Evolutionary conservation across 2,888 invertebrate species (phyloP).

Genomic region (Catocala nupta): DNA sequence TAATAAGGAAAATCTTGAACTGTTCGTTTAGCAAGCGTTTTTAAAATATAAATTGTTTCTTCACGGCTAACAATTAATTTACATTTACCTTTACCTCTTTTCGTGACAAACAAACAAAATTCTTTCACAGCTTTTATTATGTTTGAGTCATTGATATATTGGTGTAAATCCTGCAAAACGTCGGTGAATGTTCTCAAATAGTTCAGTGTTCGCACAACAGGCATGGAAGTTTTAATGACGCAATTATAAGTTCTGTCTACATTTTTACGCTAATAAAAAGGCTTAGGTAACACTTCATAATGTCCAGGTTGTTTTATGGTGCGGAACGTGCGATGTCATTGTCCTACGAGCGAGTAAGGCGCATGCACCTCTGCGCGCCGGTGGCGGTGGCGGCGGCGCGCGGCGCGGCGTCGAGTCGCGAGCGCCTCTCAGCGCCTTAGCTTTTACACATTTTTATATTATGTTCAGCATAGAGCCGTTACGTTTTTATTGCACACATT

Average conservation of each 20-base stretch:
- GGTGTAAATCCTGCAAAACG: conserved; percentile 35
- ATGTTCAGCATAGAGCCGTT: conserved; percentile 44
- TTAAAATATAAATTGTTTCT: conserved; percentile 57
- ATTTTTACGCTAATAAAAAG: conserved; percentile 72
- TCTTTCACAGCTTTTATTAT: conserved; percentile 49
- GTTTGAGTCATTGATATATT: conserved; percentile 47
- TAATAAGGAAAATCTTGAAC: conserved; percentile 54
- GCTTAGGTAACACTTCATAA: conserved; percentile 71
- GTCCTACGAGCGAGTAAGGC: conserved; percentile 77
- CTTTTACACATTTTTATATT: conserved; percentile 46
- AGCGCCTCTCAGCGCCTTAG: conserved; percentile 39
- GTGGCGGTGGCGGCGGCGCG: no score
- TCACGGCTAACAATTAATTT: conserved; percentile 42
- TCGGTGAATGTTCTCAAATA: conserved; percentile 53
- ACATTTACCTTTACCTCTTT: conserved; percentile 67
- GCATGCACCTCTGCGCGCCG: conserved; percentile 59
- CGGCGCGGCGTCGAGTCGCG: conserved; percentile 39
- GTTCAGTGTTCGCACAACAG: conserved; percentile 67
- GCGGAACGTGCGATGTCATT: conserved; percentile 86
- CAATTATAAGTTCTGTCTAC: conserved; percentile 71
- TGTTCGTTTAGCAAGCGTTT: conserved; percentile 41
- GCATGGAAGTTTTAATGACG: conserved; percentile 67
- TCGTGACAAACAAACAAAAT: conserved; percentile 66
- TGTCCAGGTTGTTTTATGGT: conserved; percentile 84
- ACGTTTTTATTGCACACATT: conserved; percentile 46